A percentile compares a stretch with the other conserved stretches of the same genome.
Evolutionary conservation across 2,113 vertebrate species (phyloP).

Genomic region (Coptodon rendalli): DNA sequence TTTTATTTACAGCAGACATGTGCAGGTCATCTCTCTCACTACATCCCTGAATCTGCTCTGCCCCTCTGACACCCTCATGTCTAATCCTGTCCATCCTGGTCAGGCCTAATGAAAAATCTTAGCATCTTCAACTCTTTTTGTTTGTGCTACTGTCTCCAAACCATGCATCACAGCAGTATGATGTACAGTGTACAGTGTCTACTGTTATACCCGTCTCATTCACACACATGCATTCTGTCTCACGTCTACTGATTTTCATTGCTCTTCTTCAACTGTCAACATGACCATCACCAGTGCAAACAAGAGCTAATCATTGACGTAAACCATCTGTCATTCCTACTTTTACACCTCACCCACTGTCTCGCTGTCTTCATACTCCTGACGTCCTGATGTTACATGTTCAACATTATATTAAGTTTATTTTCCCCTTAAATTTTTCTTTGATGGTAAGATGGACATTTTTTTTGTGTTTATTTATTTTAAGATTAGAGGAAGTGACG

Average conservation of each 20-base stretch:
- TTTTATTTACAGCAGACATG: not conserved
- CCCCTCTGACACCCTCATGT: not conserved
- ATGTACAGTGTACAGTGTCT: too few species aligned
- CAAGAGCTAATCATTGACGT: not conserved
- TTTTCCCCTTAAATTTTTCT: not conserved
- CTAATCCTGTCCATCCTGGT: not conserved
- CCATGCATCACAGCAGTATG: not conserved
- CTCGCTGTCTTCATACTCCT: not conserved
- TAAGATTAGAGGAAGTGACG: not conserved
- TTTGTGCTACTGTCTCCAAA: not conserved
- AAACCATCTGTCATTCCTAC: not conserved
- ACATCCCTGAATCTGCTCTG: not conserved
- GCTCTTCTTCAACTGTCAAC: not conserved
- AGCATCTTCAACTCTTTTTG: not conserved
- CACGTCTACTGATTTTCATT: not conserved
- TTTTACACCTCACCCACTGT: not conserved
- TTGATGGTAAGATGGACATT: not conserved
- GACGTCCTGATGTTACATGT: not conserved
- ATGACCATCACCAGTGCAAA: too few species aligned
- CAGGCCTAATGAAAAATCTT: not conserved
- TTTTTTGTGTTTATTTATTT: not conserved
- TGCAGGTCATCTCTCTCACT: not conserved
- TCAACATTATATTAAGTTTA: not conserved
- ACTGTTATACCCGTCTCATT: not conserved
- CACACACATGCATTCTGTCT: not conserved